Conservation (phyloP, 2,797 vertebrate genomes). For the Zalophus californianus region DNA sequence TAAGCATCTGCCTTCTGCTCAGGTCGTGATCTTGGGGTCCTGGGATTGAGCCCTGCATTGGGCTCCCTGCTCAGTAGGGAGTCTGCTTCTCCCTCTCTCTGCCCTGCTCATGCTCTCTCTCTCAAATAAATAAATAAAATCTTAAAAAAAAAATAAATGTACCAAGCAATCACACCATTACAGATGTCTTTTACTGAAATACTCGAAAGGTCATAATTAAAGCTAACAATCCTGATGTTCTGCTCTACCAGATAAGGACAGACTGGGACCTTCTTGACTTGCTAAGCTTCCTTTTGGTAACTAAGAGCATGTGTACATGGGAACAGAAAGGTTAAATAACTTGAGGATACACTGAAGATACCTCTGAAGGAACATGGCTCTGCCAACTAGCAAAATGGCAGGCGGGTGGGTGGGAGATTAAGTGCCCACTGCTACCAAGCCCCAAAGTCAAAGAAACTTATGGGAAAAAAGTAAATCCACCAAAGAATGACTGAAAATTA, state of each 20-base stretch:
- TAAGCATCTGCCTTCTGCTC: not conserved
- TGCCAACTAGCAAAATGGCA: not conserved
- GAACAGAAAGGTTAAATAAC: not conserved
- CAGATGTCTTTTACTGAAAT: constrained; percentile 25
- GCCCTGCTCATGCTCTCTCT: not conserved
- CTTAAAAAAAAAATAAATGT: not conserved
- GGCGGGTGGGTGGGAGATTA: not conserved
- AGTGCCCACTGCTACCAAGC: not conserved
- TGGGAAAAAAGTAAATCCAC: not conserved
- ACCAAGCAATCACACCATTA: not conserved
- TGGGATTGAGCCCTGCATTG: not conserved
- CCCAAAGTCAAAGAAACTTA: not conserved
- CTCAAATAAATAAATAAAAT: not conserved
- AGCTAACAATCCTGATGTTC: not conserved
- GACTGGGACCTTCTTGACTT: not conserved
- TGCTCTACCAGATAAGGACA: not conserved
- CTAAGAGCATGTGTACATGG: not conserved
- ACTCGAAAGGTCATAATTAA: constrained; percentile 27
- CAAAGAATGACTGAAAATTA: not conserved
- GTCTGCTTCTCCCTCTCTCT: not conserved
- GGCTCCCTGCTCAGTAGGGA: not conserved
- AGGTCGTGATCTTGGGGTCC: not conserved
- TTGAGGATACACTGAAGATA: not conserved
- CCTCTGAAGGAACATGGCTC: not conserved
- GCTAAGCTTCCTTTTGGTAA: not conserved